Conservation (phyloP, 2,888 invertebrate genomes). For the Pyrrhosoma nymphula region DNA sequence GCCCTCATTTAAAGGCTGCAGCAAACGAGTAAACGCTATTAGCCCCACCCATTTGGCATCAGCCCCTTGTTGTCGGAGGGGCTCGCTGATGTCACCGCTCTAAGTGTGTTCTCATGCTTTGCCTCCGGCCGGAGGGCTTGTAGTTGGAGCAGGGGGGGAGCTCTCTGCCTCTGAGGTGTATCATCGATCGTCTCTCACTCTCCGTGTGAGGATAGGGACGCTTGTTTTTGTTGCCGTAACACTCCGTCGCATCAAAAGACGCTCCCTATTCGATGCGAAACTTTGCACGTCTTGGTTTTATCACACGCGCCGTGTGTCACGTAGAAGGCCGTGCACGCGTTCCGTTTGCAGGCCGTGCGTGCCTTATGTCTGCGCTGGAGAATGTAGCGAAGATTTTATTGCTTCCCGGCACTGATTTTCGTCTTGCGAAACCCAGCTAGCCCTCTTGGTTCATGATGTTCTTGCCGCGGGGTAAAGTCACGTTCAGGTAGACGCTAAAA, state of each 20-base stretch:
- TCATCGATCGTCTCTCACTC: background rate
- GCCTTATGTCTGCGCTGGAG: too few species aligned
- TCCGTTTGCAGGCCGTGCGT: too few species aligned
- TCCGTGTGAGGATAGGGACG: background rate
- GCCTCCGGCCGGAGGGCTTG: background rate
- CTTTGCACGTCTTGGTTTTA: background rate
- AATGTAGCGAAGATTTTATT: too few species aligned
- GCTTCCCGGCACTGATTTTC: too few species aligned
- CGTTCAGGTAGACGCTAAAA: too few species aligned
- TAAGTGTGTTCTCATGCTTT: slow-evolving; percentile 35
- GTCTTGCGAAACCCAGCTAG: too few species aligned
- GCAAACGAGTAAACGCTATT: slow-evolving; percentile 47
- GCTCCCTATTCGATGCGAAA: background rate
- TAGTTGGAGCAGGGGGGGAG: background rate
- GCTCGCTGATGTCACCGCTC: background rate
- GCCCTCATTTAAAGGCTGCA: background rate
- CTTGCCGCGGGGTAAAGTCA: too few species aligned
- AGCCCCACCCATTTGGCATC: slow-evolving; percentile 19
- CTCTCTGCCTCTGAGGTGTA: background rate
- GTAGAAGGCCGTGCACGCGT: background rate
- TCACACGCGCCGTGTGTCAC: background rate
- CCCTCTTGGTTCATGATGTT: too few species aligned
- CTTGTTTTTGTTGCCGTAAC: background rate
- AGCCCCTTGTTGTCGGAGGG: background rate
- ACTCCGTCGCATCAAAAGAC: background rate